Evolutionary conservation across 2,888 invertebrate species (phyloP), one percentile per base, ranked within the genome.

Genomic region (Noctua fimbriata): DNA sequence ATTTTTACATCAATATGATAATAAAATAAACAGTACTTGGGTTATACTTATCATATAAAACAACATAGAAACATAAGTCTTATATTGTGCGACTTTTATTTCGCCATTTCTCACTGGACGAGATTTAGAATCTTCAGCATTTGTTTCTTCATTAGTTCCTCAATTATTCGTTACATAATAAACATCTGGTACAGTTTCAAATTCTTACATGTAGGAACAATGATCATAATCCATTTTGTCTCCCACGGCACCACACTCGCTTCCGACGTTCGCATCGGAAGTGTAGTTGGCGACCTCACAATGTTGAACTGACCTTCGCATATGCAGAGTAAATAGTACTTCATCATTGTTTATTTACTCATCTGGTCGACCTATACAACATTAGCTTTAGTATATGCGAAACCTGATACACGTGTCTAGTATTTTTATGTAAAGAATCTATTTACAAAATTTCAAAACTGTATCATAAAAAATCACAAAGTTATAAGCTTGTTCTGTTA

Each of bases 251-350:
- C 47, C 21, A 36, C 63, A 16, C 44, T 73, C 16, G 81, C 76
- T 89, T 91, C 89, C 89, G 86, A 86, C 81, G 77, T 77, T 73
- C 55, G 67, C 71, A 77, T 88, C 91, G 93, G 92, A 93, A 92
- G 90, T 88, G 9, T 36, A 88, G 84, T 81, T 65, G 89, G n/a
- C 81, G 91, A 81, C 93, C 92, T 93, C 86, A 89, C 47, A 36
- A 79, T 66, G 71, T 69, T 78, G 67, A 47, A 52, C 74, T 76
- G 79, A 67, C 88, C 88, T 89, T 84, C 78, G 47, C 41, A 66
- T 74, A 72, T 63, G 47, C 69, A 60, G 14, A 77, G 70, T 76
- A 71, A 78, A 89, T 78, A 87, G 55, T 72, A 74, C 55, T 81
- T 66, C n/a, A 83, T 85, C 76, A 73, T 77, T 87, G 71, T 79